Conservation (phyloP, 1,140 invertebrate species). For the Microplitis demolitor region DNA sequence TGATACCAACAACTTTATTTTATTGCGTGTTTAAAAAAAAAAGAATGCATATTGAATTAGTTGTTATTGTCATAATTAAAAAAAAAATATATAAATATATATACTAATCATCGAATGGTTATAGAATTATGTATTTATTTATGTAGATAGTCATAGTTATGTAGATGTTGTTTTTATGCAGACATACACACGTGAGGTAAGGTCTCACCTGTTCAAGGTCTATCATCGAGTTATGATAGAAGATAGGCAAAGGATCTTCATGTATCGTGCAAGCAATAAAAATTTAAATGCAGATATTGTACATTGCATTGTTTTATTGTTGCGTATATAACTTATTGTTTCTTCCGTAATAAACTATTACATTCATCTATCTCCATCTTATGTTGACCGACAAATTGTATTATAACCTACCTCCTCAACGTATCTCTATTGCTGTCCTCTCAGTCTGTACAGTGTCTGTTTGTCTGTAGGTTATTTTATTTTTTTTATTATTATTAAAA, state of each 20-base stretch:
- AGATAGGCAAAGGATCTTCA: no score
- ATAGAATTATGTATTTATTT: neutral
- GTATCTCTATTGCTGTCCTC: neutral
- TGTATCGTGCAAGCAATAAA: neutral
- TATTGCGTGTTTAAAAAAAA: no score
- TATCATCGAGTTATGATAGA: neutral
- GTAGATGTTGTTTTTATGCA: neutral
- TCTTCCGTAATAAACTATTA: neutral
- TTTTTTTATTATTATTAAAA: no score
- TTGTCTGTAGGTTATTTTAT: no score
- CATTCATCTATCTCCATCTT: neutral
- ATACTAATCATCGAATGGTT: no score
- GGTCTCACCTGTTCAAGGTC: conserved; percentile 42
- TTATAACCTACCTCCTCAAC: neutral
- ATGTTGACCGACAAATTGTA: neutral
- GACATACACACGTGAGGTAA: conserved; percentile 33
- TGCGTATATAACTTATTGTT: neutral
- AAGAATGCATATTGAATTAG: no score
- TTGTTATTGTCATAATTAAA: no score
- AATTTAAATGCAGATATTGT: conserved; percentile 25
- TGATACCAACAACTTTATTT: no score
- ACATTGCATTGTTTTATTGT: neutral
- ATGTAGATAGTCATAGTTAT: conserved; percentile 13
- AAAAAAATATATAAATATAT: no score
- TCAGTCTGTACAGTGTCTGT: neutral